A percentile compares a stretch with the other conserved stretches of the same genome.
Conservation (phyloP, 2,113 vertebrate species). For the Antechinus flavipes region DNA sequence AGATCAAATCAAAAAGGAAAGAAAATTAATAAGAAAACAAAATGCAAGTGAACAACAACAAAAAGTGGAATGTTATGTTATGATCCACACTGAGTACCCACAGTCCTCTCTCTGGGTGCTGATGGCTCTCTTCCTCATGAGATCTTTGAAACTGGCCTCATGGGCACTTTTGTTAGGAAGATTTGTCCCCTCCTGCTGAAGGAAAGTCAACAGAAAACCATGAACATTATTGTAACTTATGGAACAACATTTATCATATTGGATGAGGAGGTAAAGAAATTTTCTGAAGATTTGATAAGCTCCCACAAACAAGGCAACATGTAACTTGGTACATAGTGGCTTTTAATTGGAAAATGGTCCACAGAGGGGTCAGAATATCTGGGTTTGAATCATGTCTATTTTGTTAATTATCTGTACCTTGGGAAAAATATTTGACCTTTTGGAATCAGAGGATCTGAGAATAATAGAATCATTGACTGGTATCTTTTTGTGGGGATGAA, state of each 20-base stretch:
- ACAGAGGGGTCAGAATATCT: background rate
- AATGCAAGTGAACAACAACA: no score
- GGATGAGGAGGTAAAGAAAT: background rate
- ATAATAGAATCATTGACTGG: background rate
- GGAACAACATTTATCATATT: background rate
- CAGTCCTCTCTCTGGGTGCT: no score
- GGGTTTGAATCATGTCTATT: background rate
- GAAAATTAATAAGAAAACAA: no score
- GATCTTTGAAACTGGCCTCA: no score
- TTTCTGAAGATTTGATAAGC: background rate
- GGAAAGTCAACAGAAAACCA: background rate
- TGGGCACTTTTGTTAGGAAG: background rate
- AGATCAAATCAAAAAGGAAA: no score
- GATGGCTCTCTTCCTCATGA: no score
- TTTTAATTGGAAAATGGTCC: background rate
- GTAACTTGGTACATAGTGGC: background rate
- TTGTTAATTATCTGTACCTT: background rate
- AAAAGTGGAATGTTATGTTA: no score
- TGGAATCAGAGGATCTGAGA: background rate
- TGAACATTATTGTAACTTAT: background rate
- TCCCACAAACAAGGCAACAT: background rate
- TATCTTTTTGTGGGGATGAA: background rate
- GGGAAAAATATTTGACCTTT: background rate
- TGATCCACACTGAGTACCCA: no score
- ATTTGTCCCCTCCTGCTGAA: background rate